phyloP scores from a whole-genome alignment of 2,113 vertebrate genomes.

The Rafetus swinhoei region DNA sequence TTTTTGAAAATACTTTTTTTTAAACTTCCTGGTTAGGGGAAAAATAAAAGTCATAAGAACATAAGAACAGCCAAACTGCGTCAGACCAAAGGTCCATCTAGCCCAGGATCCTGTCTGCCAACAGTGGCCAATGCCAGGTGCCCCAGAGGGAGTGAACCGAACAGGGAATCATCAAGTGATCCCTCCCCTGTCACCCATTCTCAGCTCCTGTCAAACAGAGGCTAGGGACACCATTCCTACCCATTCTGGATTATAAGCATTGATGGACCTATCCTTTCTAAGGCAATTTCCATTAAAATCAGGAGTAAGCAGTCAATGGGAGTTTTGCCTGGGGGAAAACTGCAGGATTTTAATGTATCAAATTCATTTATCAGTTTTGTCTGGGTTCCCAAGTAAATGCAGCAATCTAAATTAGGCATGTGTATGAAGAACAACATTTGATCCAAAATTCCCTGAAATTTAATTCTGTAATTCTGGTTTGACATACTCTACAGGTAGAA shows the following conservation, averaged over 20 bases:
- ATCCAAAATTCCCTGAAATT: neutral
- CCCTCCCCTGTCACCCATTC: no score
- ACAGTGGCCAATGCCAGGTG: no score
- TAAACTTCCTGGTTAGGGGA: neutral
- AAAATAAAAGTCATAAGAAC: neutral
- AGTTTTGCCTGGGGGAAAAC: neutral
- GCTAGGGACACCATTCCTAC: no score
- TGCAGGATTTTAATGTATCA: neutral
- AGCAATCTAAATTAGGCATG: neutral
- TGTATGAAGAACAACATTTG: neutral
- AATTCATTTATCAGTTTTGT: no score
- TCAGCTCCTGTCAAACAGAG: no score
- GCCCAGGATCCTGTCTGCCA: no score
- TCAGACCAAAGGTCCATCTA: no score
- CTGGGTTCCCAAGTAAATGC: neutral
- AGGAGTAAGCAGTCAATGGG: neutral
- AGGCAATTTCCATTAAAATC: neutral
- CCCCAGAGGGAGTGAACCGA: no score
- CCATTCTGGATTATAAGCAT: no score
- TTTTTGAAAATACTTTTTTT: neutral
- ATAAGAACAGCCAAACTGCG: no score
- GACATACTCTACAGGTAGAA: neutral
- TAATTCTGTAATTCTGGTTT: neutral
- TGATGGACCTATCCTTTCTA: neutral
- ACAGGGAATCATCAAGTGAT: no score